A percentile compares a stretch with the other conserved stretches of the same genome.
phyloP scores from a whole-genome alignment of 2,888 invertebrate genomes.

The Scrobipalpa atriplicella region DNA sequence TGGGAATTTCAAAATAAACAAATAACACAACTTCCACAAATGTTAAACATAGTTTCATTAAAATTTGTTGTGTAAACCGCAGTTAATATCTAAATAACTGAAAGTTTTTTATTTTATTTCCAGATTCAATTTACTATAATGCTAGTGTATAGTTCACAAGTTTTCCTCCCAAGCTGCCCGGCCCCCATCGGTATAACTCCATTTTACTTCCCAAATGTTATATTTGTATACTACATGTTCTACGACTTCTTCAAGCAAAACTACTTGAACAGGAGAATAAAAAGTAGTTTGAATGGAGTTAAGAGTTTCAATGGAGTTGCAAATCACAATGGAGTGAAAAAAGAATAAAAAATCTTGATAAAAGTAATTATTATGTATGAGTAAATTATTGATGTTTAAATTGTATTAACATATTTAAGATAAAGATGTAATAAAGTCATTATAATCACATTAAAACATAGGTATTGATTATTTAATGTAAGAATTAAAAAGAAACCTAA shows the following conservation, averaged over 20 bases:
- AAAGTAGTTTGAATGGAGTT: slow-evolving; percentile 26
- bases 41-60: too few relatives aligned
- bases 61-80: too few relatives aligned
- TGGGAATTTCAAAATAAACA: too few relatives aligned
- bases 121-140: slow-evolving; percentile 87
- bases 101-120: slow-evolving; percentile 41
- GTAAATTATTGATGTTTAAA: too few relatives aligned
- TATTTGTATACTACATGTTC: slow-evolving; percentile 87
- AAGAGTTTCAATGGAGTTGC: slow-evolving; percentile 32
- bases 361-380: not conserved
- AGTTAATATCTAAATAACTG: too few relatives aligned
- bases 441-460: too few relatives aligned
- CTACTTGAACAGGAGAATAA: slow-evolving; percentile 58
- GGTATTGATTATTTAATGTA: too few relatives aligned
- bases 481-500: too few relatives aligned
- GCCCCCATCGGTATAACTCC: slow-evolving; percentile 74
- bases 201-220: slow-evolving; percentile 84
- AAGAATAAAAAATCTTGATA: not conserved
- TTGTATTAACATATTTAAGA: too few relatives aligned
- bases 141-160: slow-evolving; percentile 80
- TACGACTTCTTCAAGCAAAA: slow-evolving; percentile 86
- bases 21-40: too few relatives aligned
- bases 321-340: slow-evolving; percentile 35
- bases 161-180: slow-evolving; percentile 81
- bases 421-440: too few relatives aligned